Percentiles rank a stretch among this genome's conserved stretches.
Conservation (phyloP, 2,797 vertebrate species). For the Chiloscyllium punctatum region DNA sequence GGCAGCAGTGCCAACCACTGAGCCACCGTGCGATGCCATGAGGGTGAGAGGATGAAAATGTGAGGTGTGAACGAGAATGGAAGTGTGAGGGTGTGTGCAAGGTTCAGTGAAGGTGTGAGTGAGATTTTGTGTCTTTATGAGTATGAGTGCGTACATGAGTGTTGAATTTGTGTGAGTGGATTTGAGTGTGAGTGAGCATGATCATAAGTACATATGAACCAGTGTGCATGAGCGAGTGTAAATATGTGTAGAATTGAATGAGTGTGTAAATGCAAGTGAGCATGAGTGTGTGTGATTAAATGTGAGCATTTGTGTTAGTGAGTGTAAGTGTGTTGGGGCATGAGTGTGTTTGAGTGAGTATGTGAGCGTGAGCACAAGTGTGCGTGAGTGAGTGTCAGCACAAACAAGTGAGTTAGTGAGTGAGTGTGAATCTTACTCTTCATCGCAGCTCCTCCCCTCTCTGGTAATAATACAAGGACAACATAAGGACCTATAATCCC, state of each 20-base stretch:
- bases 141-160: background rate
- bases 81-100: background rate
- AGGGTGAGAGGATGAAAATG: background rate
- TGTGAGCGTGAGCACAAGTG: too few species aligned
- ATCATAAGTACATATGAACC: too few species aligned
- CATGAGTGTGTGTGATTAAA: background rate
- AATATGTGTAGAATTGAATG: too few species aligned
- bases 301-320: background rate
- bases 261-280: background rate
- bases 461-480: background rate
- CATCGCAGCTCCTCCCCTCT: background rate
- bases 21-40: too few species aligned
- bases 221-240: too few species aligned
- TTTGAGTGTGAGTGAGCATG: background rate
- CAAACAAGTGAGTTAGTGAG: too few species aligned
- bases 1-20: too few species aligned
- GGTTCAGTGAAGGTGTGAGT: background rate
- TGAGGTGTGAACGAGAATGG: background rate
- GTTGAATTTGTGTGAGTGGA: background rate
- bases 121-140: background rate
- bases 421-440: background rate
- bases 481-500: background rate
- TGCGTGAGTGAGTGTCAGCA: too few species aligned
- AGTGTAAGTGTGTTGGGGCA: background rate
- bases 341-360: background rate